A percentile compares a stretch with the other conserved stretches of the same genome.
These are phyloP conservation scores for Ascaphus truei DNA, from an alignment of 2,113 vertebrate genomes.

Conservation along the genomic window DNA sequence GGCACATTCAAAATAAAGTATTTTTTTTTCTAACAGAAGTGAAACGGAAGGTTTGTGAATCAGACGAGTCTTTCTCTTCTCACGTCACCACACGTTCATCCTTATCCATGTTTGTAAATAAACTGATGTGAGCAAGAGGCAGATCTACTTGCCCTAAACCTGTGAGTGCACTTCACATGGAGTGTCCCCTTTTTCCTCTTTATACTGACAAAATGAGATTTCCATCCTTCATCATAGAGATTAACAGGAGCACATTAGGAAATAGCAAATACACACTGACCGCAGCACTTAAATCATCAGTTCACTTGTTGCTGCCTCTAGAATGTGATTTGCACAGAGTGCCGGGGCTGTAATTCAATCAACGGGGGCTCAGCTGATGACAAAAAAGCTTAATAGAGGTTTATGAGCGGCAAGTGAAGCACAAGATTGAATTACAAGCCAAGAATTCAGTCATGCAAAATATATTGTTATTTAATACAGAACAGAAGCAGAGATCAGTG, in stretches of 20 bases:
- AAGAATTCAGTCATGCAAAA: slow-evolving; percentile 25
- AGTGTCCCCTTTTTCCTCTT: neutral
- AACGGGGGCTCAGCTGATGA: slow-evolving; percentile 26
- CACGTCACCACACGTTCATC: too few relatives aligned
- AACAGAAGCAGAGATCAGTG: slow-evolving; percentile 19
- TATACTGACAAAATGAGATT: neutral
- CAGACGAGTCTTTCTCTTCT: too few relatives aligned
- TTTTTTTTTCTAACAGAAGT: too few relatives aligned
- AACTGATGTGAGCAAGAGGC: too few relatives aligned
- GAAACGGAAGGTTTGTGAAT: too few relatives aligned
- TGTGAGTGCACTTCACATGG: neutral
- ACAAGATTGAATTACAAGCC: slow-evolving; percentile 31
- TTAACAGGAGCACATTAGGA: slow-evolving; percentile 20
- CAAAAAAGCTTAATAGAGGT: slow-evolving; percentile 35
- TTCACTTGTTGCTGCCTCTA: slow-evolving; percentile 11
- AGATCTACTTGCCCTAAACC: too few relatives aligned
- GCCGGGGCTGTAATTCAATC: slow-evolving; percentile 25
- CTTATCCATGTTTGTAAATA: too few relatives aligned
- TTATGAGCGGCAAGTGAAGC: slow-evolving; percentile 32
- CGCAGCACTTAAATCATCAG: slow-evolving; percentile 7
- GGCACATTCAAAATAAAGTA: too few relatives aligned
- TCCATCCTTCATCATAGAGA: slow-evolving; percentile 16
- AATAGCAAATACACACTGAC: slow-evolving; percentile 1
- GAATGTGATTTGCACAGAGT: neutral
- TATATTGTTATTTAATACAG: slow-evolving; percentile 23